Evolutionary conservation across 2,113 vertebrate species (phyloP).

Genomic region (Pleuronectes platessa): DNA sequence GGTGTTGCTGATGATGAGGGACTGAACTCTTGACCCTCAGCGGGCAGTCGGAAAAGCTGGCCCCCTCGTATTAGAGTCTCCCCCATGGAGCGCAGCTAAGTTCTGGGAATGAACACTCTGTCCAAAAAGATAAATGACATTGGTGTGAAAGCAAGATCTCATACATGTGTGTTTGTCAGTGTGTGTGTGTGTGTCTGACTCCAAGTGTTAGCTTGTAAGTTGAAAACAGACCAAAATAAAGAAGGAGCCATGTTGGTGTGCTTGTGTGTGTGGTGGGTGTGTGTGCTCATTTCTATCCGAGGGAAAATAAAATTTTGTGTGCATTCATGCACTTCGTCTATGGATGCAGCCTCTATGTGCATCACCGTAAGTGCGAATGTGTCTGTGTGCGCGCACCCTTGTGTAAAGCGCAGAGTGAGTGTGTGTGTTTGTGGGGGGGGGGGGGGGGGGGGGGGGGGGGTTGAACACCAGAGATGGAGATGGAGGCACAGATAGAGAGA

Average conservation of each 20-base stretch:
- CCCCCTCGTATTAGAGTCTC: slow-evolving; percentile 27
- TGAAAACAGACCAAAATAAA: slow-evolving; percentile 24
- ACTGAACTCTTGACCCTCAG: slow-evolving; percentile 62
- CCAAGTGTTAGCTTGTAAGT: slow-evolving; percentile 1
- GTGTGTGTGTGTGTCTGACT: not conserved
- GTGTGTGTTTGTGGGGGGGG: too few relatives aligned
- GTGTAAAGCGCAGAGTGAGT: slow-evolving; percentile 24
- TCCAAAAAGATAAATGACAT: slow-evolving; percentile 68
- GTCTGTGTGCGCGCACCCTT: slow-evolving; percentile 36
- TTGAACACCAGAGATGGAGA: slow-evolving; percentile 42
- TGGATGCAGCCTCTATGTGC: slow-evolving; percentile 35
- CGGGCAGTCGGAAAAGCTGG: slow-evolving; percentile 36
- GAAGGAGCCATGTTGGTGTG: slow-evolving; percentile 39
- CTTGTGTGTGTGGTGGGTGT: slow-evolving; percentile 1
- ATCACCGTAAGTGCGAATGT: not conserved
- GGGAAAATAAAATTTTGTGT: slow-evolving; percentile 47
- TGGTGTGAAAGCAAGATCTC: slow-evolving; percentile 8
- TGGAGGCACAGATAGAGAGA: slow-evolving; percentile 52
- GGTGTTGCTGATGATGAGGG: slow-evolving; percentile 15
- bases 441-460: slow-evolving; percentile 4
- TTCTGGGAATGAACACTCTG: slow-evolving; percentile 39
- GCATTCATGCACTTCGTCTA: slow-evolving; percentile 42
- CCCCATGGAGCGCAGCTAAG: slow-evolving; percentile 29
- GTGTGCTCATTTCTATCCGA: slow-evolving; percentile 41
- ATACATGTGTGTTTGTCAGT: not conserved